Base-by-base conservation (phyloP, 1,140 invertebrate species). In the Drosophila teissieri region DNA sequence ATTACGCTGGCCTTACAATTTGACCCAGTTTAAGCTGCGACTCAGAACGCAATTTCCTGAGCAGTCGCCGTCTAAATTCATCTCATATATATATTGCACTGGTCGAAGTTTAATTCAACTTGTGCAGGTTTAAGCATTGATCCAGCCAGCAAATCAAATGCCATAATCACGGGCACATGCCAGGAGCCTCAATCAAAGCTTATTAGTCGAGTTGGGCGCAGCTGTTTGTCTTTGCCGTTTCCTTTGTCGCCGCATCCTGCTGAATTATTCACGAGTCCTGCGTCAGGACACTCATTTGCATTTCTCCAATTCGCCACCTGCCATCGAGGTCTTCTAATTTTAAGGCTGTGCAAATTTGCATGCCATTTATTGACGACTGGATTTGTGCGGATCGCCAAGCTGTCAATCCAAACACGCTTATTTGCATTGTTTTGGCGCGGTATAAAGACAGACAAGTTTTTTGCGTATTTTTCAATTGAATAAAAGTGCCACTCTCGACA, bases 261-360 rank as follows among this genome's bases (percentile, higher is more conserved):
- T 89, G 84, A 89, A 89, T 89, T 60, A 89, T 89, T 89, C 84
- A 89, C 31, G 64, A 88, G 73, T 44, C 37, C 22, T 15, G 27
- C 14, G 22, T 27, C 48, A 24, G 45, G n/a, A n/a, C 60, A 77
- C 57, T 82, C 62, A 83, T 83, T 85, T 85, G 80, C 77, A 74
- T 88, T 80, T 73, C 84, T 67, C 55, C 76, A 67, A 79, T 69
- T 86, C 80, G 62, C 52, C 77, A 70, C 60, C 81, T 85, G 77
- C 63, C 55, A 64, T 42, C 44, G 27, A 17, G 42, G 40, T 40
- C 44, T 34, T 75, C 48, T 27, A 48, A 60, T 75, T 74, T 60
- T 31, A 53, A 39, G 55, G 46, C 53, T 72, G 19, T 22, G 31
- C 34, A 64, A 83, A 83, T 84, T 84, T 84, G 54, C 80, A 84